Percentiles rank a stretch among this genome's conserved stretches.
Conservation (phyloP, 1,140 invertebrate genomes). For the Physella acuta region DNA sequence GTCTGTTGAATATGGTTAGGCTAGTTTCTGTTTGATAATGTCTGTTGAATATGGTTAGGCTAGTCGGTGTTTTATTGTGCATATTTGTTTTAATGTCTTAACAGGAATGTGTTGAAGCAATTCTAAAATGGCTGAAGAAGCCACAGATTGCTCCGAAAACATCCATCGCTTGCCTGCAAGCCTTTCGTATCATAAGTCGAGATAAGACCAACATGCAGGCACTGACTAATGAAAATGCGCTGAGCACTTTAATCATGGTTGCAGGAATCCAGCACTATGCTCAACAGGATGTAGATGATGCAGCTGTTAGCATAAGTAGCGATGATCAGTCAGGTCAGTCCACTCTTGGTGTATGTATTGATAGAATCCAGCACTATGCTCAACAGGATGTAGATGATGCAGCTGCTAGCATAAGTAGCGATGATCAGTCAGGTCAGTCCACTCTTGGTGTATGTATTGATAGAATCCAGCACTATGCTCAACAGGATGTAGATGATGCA, state of each 20-base stretch:
- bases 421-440: constrained; percentile 48
- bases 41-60: not conserved
- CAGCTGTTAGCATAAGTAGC: constrained; percentile 42
- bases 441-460: too few species aligned
- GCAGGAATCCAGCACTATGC: constrained; percentile 51
- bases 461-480: constrained; percentile 47
- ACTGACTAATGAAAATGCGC: constrained; percentile 44
- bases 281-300: constrained; percentile 40
- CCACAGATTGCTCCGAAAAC: constrained; percentile 36
- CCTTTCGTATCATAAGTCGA: constrained; percentile 53
- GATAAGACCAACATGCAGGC: constrained; percentile 54
- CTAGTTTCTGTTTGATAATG: not conserved
- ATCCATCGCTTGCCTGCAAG: constrained; percentile 49
- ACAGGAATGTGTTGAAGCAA: constrained; percentile 45
- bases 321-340: constrained; percentile 48
- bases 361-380: constrained; percentile 50
- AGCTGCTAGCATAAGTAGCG: constrained; percentile 41
- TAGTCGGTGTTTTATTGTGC: not conserved
- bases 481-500: constrained; percentile 42
- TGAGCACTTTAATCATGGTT: constrained; percentile 47
- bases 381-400: constrained; percentile 42
- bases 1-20: not conserved
- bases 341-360: too few species aligned
- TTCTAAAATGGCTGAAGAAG: constrained; percentile 36
- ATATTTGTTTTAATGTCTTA: constrained; percentile 25